Conservation (phyloP, 2,888 invertebrate species). For the Strigamia transsilvanica region DNA sequence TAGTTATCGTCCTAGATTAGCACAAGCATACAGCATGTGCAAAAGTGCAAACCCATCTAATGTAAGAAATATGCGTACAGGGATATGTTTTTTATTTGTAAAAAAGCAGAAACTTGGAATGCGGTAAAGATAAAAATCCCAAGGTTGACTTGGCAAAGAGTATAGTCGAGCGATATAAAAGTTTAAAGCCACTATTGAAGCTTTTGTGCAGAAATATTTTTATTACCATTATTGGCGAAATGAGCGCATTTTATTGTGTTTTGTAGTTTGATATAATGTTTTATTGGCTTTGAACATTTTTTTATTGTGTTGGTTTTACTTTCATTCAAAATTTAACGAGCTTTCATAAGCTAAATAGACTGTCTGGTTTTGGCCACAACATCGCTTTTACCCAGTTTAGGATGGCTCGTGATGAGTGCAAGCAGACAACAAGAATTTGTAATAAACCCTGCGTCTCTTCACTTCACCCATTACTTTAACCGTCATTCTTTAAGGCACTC, state of each 20-base stretch:
- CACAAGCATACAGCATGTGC: too few species aligned
- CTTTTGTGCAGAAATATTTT: neutral
- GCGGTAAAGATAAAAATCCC: too few species aligned
- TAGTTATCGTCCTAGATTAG: too few species aligned
- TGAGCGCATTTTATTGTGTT: neutral
- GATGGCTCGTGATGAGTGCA: neutral
- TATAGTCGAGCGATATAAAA: neutral
- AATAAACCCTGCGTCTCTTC: too few species aligned
- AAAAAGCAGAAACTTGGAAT: too few species aligned
- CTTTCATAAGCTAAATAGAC: neutral
- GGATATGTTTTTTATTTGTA: too few species aligned
- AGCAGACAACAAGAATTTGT: too few species aligned
- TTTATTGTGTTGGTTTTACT: neutral
- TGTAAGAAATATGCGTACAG: too few species aligned
- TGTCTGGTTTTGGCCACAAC: neutral
- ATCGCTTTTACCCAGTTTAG: neutral
- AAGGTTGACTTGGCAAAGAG: too few species aligned
- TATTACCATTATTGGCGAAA: neutral
- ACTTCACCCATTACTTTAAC: neutral
- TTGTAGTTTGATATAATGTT: neutral
- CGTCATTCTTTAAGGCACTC: neutral
- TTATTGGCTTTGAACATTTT: conserved; percentile 10
- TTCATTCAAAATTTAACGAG: conserved; percentile 3
- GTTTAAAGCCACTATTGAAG: neutral
- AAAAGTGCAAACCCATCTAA: too few species aligned